Base-by-base conservation (phyloP, 2,113 vertebrate genomes). In the Emydocephalus ijimae region DNA sequence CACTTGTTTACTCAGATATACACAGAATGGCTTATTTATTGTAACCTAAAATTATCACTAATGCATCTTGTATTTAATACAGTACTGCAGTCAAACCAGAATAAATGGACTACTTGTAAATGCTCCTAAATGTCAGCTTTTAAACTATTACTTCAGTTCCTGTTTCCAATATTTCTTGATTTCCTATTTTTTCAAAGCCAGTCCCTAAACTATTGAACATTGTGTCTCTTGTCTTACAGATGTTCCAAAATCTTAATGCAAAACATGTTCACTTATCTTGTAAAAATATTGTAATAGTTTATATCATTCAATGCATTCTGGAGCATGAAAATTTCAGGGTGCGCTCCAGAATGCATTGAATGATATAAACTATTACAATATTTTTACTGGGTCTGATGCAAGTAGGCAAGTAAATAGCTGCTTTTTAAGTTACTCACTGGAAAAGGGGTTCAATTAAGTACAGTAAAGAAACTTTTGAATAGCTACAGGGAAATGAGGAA, bases 361-460 rank as follows among this genome's bases (percentile, higher is more conserved):
- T 93, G 91, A 89, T 3, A 12, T 64, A 61, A 91, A 29, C 89
- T 92, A 43, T 48, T 89, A 34, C 89, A 90, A 95, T 56, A 95
- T 89, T 93, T 90, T 94, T 93, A 89, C 91, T 45, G 74, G 56
- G 92, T 48, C 88, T 94, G 94, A 95, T 90, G 92, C 12, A 52
- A 52, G n/a, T 24, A 15, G 54, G 18, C 57, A 89, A 89, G 14
- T 64, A 64, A 90, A 90, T 2, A 90, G 43, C 26, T 59, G 69
- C 54, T 39, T 90, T 90, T 1, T 45, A 50, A 43, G 5, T 43
- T 81, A 8, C 15, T n/a, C 69, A 81, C 8, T 81, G 18, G 69
- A 81, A 81, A 81, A 81, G n/a, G 26, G n/a, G 15, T 20, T 21
- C 23, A 20, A 89, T 34, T 48, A 14, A 50, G 43, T 87, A 87